Percentiles rank a stretch among this genome's conserved stretches.
These are phyloP conservation scores for Chromobotia macracanthus DNA, from an alignment of 2,797 vertebrate genomes.

Conservation along the genomic window DNA sequence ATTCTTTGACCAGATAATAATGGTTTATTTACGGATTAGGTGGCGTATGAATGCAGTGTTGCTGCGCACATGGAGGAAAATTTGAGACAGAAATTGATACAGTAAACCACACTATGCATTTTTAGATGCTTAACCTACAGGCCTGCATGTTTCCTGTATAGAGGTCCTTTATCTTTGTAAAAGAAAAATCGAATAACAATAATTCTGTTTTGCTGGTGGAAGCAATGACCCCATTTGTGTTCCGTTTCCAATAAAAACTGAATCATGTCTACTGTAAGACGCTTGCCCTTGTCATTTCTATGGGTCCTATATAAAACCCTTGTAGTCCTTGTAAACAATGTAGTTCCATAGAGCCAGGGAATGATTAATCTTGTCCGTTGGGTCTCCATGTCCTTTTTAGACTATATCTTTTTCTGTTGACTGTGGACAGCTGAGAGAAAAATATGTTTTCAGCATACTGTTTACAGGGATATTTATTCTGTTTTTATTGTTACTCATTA, in stretches of 20 bases:
- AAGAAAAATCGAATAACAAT: background rate
- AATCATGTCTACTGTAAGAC: background rate
- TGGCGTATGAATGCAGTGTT: constrained; percentile 34
- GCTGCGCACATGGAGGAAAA: constrained; percentile 30
- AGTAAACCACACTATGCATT: constrained; percentile 28
- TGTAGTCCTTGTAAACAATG: too few relatives aligned
- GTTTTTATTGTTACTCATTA: background rate
- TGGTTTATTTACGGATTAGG: constrained; percentile 40
- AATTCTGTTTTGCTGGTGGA: constrained; percentile 1
- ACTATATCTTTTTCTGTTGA: background rate
- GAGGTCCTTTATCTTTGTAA: background rate
- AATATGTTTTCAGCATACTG: background rate
- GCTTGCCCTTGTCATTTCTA: background rate
- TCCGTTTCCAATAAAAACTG: background rate
- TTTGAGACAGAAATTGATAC: constrained; percentile 46
- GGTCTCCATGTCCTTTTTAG: too few relatives aligned
- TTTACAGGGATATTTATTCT: background rate
- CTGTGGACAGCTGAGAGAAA: background rate
- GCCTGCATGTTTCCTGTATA: constrained; percentile 8
- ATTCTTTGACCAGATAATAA: constrained; percentile 30
- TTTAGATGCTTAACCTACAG: constrained; percentile 22
- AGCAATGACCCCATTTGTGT: background rate
- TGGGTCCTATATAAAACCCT: background rate
- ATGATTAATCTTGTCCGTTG: too few relatives aligned
- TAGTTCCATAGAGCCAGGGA: background rate